phyloP scores from a whole-genome alignment of 2,888 invertebrate genomes.

The Drosophila subquinaria region DNA sequence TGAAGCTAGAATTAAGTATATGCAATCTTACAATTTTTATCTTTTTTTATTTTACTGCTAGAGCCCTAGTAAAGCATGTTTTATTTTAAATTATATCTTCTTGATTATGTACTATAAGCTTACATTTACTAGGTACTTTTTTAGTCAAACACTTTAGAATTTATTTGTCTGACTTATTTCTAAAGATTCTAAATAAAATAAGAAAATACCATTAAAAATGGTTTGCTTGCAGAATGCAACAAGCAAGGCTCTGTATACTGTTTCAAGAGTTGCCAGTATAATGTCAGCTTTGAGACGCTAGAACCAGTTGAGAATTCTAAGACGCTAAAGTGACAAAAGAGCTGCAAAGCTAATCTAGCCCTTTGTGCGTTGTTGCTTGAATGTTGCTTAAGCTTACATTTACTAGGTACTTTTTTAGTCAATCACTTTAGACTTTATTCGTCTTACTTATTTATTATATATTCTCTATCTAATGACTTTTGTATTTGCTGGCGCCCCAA shows the following conservation, averaged over 20 bases:
- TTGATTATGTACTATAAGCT: neutral
- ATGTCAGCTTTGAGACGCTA: no score
- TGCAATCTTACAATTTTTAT: no score
- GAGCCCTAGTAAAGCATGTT: no score
- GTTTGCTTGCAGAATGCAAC: no score
- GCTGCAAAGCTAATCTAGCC: no score
- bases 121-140: constrained; percentile 9
- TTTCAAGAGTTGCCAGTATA: no score
- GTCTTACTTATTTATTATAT: neutral
- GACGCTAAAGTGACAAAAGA: no score
- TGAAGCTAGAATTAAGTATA: neutral
- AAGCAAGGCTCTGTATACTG: no score
- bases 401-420: constrained; percentile 21
- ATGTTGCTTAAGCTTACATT: neutral
- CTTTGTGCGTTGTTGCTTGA: no score
- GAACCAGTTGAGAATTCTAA: neutral
- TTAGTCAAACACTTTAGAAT: constrained; percentile 5
- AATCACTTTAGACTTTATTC: neutral
- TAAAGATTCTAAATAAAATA: no score
- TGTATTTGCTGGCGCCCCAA: constrained; percentile 35
- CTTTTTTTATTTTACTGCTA: no score
- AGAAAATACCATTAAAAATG: no score
- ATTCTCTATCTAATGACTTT: constrained; percentile 33
- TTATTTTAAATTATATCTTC: neutral
- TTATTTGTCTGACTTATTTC: neutral